These are phyloP conservation scores for Antedon bifida DNA, from an alignment of 35 echinoderm and acorn worm species.

Conservation along the genomic window DNA sequence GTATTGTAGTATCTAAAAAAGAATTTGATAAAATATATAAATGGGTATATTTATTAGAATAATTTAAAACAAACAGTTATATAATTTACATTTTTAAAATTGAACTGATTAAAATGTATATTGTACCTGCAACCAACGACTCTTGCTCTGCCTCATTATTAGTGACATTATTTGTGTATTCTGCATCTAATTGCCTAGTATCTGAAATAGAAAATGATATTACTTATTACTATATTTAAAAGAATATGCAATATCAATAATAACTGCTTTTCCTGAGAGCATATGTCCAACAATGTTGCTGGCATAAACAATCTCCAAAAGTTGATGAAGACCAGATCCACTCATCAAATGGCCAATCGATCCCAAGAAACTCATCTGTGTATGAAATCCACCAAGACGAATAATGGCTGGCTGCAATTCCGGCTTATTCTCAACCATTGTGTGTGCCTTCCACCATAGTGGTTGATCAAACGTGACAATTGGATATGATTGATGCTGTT, in stretches of 20 bases:
- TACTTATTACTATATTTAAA: slow-evolving; percentile 22
- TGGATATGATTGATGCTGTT: slow-evolving; percentile 13
- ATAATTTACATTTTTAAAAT: too few species aligned
- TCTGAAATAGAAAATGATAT: too few species aligned
- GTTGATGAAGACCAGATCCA: slow-evolving; percentile 24
- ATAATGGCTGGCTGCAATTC: background rate
- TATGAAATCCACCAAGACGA: slow-evolving; percentile 43
- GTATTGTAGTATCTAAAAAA: too few species aligned
- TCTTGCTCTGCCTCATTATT: too few species aligned
- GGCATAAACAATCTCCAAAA: slow-evolving; percentile 40
- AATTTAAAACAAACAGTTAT: too few species aligned
- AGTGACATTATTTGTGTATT: too few species aligned
- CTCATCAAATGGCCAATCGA: slow-evolving; percentile 37
- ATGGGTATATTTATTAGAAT: too few species aligned
- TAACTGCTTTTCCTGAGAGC: slow-evolving; percentile 26
- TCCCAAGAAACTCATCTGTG: slow-evolving; percentile 45
- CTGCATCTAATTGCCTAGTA: too few species aligned
- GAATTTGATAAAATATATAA: too few species aligned
- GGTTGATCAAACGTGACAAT: slow-evolving; percentile 54
- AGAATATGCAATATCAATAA: slow-evolving; percentile 21
- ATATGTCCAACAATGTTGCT: slow-evolving; percentile 34
- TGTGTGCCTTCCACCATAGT: slow-evolving; percentile 35
- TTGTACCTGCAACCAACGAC: too few species aligned
- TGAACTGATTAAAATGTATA: too few species aligned
- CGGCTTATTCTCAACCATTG: slow-evolving; percentile 12